Conservation (phyloP, 1,140 invertebrate genomes). For the Euura saliciscinereae region DNA sequence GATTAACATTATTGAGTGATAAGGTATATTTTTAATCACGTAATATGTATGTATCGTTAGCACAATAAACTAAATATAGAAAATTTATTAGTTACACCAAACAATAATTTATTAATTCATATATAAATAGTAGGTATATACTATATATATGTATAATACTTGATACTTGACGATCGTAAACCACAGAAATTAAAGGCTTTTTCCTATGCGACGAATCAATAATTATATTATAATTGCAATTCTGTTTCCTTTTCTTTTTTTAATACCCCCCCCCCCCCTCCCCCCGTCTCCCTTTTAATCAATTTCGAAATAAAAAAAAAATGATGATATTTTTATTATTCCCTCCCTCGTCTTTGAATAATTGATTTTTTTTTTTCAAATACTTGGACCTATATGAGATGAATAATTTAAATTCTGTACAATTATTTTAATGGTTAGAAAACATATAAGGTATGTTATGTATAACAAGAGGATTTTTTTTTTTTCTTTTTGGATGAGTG, state of each 20-base stretch:
- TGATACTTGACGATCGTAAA: not conserved
- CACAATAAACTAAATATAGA: slow-evolving; percentile 11
- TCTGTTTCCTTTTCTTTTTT: no score
- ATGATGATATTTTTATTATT: no score
- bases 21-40: slow-evolving; percentile 9
- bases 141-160: no score
- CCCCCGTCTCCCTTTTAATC: no score
- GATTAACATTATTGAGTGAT: not conserved
- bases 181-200: not conserved
- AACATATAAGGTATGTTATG: not conserved
- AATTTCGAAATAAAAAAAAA: not conserved
- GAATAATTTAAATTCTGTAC: no score
- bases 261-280: no score
- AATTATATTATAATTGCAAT: not conserved
- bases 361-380: no score
- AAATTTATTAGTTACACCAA: slow-evolving; percentile 10
- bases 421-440: not conserved
- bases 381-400: no score
- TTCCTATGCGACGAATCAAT: not conserved
- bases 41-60: not conserved
- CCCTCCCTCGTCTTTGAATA: no score
- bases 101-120: not conserved
- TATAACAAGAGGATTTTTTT: not conserved
- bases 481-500: not conserved
- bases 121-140: not conserved